Base-by-base conservation (phyloP, 1,140 invertebrate genomes). In the Leptinotarsa lineolata region DNA sequence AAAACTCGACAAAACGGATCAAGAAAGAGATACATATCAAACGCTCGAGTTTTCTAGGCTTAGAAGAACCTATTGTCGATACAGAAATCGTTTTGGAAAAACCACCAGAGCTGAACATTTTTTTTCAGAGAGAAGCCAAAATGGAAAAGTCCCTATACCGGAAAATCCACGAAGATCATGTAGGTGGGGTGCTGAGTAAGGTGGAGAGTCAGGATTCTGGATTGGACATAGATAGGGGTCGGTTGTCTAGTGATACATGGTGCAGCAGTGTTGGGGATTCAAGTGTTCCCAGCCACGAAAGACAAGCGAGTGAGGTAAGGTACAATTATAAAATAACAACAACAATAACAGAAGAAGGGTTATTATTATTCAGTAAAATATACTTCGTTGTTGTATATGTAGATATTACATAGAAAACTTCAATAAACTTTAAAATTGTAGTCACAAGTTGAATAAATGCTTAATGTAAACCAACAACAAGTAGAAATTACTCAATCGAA, bases 1-100 rank as follows among this genome's bases (percentile, higher is more conserved):
- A 92, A 64, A 94, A 94, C 79, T 95, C 93, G 2, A 94, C 93
- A 1, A 93, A 93, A 70, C 89, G 93, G 70, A 94, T 96, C 68
- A 95, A 94, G 79, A 94, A 94, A 81, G 94, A 96, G 82, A 87
- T 95, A 24, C 88, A 92, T 12, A 92, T 91, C 78, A 93, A 95
- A 78, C 89, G 94, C 11, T 95, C 93, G 21, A 93, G 94, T 83
- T 96, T 96, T 81, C 85, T 96, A 18, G 94, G 94, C 45, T 91
- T 95, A 75, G 93, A 94, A 79, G 91, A 91, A 72, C 86, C 87
- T 61, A 88, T 87, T 66, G 88, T 91, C 54, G 89, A 91, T 68
- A 91, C 92, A 77, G 89, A 92, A 77, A 81, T 93, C 11, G 89
- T 87, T 2, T 82, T 94, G 16, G 90, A 89, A 15, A 92, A 92